A percentile compares a stretch with the other conserved stretches of the same genome.
These are phyloP conservation scores for Ptychochromis oligacanthus DNA, from an alignment of 2,113 vertebrate species.

Conservation along the genomic window DNA sequence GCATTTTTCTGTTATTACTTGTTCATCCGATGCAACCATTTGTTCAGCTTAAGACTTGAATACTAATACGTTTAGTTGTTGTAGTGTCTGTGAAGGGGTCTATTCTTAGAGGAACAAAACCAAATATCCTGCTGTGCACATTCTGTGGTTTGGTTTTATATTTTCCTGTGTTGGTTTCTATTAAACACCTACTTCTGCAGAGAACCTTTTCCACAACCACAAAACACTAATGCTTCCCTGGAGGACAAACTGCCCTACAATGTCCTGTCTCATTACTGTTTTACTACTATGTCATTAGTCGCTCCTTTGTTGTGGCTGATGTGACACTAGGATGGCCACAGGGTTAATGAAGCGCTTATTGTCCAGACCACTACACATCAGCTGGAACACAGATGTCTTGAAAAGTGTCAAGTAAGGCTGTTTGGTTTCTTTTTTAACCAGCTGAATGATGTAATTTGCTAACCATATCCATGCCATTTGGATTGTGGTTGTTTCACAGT, in stretches of 20 bases:
- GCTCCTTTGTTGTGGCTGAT: constrained; percentile 24
- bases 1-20: constrained; percentile 28
- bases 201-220: constrained; percentile 1
- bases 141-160: neutral
- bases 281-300: constrained; percentile 58
- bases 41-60: constrained; percentile 3
- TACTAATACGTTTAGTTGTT: constrained; percentile 3
- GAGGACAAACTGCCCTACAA: constrained; percentile 29
- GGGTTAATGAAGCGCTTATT: constrained; percentile 54
- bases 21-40: constrained; percentile 7
- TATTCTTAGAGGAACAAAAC: neutral
- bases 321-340: constrained; percentile 32
- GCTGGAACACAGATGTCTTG: constrained; percentile 30
- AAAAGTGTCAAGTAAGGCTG: constrained; percentile 4
- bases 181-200: constrained; percentile 8
- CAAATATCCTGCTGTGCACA: constrained; percentile 1
- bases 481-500: neutral
- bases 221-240: constrained; percentile 29
- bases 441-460: constrained; percentile 15
- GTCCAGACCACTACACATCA: constrained; percentile 7
- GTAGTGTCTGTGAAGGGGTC: neutral
- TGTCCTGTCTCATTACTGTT: constrained; percentile 49
- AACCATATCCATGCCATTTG: constrained; percentile 1
- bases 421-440: neutral
- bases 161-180: constrained; percentile 31